Evolutionary conservation across 2,797 vertebrate genomes (phyloP), one percentile per base, ranked within the genome.

Genomic region (Rhynchonycteris naso): DNA sequence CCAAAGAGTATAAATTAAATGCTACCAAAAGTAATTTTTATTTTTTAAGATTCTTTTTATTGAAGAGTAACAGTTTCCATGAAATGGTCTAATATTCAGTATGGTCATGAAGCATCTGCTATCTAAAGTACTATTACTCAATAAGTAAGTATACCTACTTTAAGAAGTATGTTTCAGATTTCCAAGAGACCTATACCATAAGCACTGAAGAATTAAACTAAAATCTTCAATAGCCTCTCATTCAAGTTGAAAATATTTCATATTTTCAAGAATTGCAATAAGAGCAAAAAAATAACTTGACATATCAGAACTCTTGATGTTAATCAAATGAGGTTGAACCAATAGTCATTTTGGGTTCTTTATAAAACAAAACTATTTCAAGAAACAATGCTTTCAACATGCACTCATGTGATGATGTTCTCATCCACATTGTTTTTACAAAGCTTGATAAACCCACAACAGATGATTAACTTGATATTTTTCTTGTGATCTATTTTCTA

Each of bases 101-200:
- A 0, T 69, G 11, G 22, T 69, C 59, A 95, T 90, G 75, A 90
- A 82, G 59, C 59, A 86, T 26, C 6, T 87, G 75, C n/a, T 52
- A 61, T 72, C 50, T 61, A 89, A 83, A 80, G 19, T 10, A 58
- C 19, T 82, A 12, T 28, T 95, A 61, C 33, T 87, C 58, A 56
- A 22, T 89, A 93, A 59, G 10, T 88, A 93, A 52, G 9, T 56
- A 81, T 43, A 88, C 30, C 15, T 72, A 38, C 30, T 78, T 30
- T 58, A 69, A 89, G 47, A 89, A 96, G 66, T 71, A n/a, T 58
- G 78, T 38, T 38, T 88, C 80, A 85, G 59, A 50, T 88, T 96
- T 78, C 28, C 38, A 88, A 83, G 75, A 74, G 38, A n/a, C 21
- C 90, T 69, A 93, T n/a, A 74, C 24, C 7, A 61, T 85, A 75